These are phyloP conservation scores for Ceyx melanurus DNA, from an alignment of 2,113 vertebrate species.

Conservation along the genomic window DNA sequence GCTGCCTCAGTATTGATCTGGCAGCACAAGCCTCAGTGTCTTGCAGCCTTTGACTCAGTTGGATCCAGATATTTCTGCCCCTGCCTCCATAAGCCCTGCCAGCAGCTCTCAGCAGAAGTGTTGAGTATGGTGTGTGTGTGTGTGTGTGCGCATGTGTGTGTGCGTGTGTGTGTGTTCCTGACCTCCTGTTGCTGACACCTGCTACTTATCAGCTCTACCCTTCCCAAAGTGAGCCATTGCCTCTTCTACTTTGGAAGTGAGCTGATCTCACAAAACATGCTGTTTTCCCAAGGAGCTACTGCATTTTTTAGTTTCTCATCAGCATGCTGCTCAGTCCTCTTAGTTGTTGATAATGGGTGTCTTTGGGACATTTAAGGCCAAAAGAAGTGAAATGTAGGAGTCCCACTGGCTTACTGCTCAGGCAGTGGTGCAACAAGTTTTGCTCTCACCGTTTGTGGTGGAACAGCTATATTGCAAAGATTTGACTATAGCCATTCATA, in stretches of 20 bases:
- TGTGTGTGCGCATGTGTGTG: no score
- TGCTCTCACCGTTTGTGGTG: background rate
- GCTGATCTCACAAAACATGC: background rate
- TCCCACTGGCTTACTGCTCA: background rate
- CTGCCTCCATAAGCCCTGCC: background rate
- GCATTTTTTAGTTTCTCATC: background rate
- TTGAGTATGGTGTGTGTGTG: background rate
- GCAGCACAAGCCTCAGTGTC: background rate
- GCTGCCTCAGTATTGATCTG: fast-evolving
- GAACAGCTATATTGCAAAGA: background rate
- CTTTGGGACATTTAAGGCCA: background rate
- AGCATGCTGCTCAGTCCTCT: background rate
- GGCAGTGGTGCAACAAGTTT: background rate
- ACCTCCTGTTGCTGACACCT: background rate
- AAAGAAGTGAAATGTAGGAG: background rate
- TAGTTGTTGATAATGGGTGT: background rate
- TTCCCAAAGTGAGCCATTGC: background rate
- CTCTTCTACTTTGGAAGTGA: background rate
- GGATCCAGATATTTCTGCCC: background rate
- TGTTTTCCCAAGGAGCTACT: background rate
- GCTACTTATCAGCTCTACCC: background rate
- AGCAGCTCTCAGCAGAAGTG: background rate
- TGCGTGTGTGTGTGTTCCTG: background rate
- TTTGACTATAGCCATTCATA: background rate
- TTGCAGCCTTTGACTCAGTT: background rate